Conservation (phyloP, 2,797 vertebrate species). For the Urocyon cinereoargenteus region DNA sequence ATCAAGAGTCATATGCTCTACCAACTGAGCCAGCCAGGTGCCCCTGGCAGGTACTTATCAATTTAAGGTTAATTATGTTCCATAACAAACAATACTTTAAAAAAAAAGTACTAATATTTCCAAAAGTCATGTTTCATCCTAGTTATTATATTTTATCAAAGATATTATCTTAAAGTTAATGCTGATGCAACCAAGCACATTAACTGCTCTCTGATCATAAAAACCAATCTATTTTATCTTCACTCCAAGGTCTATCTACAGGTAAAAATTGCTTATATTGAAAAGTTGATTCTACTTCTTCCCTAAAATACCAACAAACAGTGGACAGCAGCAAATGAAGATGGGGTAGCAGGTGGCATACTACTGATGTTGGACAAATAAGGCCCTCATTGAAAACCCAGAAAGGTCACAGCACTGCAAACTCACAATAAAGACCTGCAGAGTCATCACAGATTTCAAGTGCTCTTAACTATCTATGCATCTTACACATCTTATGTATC, state of each 20-base stretch:
- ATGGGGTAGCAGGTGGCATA: background rate
- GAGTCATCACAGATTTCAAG: background rate
- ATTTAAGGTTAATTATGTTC: background rate
- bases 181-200: background rate
- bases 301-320: background rate
- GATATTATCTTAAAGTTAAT: constrained; percentile 34
- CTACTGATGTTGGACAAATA: background rate
- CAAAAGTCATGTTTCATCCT: background rate
- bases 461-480: background rate
- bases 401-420: background rate
- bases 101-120: constrained; percentile 15
- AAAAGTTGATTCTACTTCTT: background rate
- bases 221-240: background rate
- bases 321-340: background rate
- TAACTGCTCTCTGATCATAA: background rate
- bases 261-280: background rate
- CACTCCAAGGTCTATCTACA: background rate
- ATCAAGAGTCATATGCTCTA: background rate
- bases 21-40: background rate
- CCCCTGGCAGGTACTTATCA: background rate
- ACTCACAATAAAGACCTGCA: background rate
- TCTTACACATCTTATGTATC: background rate
- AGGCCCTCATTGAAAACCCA: constrained; percentile 7
- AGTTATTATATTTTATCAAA: background rate
- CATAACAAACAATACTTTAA: background rate